Percentiles rank a stretch among this genome's conserved stretches.
phyloP scores from a whole-genome alignment of 2,888 invertebrate genomes.

The Cantharis lateralis region DNA sequence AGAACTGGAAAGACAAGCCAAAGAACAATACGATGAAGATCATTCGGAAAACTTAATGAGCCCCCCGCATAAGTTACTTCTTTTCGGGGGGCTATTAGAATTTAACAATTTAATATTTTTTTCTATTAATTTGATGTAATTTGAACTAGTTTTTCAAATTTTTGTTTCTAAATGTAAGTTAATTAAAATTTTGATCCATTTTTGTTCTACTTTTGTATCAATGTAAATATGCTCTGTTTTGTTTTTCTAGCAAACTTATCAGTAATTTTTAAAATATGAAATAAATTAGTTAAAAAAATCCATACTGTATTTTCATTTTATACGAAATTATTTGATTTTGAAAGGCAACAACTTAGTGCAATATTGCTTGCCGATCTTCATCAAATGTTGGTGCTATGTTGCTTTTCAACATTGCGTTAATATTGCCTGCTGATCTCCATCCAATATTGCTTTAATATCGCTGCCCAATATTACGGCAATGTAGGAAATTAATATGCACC shows the following conservation, averaged over 20 bases:
- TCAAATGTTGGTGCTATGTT: too few species aligned
- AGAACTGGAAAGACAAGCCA: conserved; percentile 68
- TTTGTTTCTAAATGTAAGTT: not conserved
- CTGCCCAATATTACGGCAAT: too few species aligned
- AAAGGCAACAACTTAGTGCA: too few species aligned
- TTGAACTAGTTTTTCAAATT: not conserved
- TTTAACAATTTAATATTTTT: not conserved
- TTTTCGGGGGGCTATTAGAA: conserved; percentile 35
- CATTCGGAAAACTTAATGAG: conserved; percentile 44
- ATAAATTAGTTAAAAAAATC: not conserved
- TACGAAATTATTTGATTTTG: too few species aligned
- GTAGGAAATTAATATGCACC: too few species aligned
- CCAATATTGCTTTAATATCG: too few species aligned
- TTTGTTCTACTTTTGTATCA: not conserved
- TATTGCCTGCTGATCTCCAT: too few species aligned
- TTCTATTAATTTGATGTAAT: not conserved
- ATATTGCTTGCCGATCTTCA: too few species aligned
- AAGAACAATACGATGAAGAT: conserved; percentile 63
- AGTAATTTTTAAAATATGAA: not conserved
- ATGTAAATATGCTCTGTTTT: not conserved
- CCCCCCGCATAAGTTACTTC: conserved; percentile 40
- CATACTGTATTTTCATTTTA: too few species aligned
- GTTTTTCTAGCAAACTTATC: not conserved
- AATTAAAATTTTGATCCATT: not conserved
- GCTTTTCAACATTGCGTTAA: too few species aligned